phyloP scores from a whole-genome alignment of 2,888 invertebrate genomes.

The Lasioglossum marginatum region DNA sequence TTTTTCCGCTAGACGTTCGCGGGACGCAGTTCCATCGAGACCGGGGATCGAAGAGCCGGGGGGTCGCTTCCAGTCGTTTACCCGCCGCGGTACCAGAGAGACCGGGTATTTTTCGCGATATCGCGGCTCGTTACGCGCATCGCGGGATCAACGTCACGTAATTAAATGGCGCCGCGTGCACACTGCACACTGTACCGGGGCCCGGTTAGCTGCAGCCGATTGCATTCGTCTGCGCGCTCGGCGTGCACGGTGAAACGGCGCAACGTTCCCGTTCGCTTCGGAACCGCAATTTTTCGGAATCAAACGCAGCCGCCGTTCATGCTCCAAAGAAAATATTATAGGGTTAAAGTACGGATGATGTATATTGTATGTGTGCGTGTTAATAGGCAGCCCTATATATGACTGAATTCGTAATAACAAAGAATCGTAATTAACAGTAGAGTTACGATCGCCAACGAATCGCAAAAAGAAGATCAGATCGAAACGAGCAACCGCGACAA shows the following conservation, averaged over 20 bases:
- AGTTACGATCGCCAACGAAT: too few relatives aligned
- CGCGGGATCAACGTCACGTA: constrained; percentile 48
- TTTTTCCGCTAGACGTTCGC: neutral
- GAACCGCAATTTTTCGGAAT: neutral
- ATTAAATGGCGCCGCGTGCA: constrained; percentile 54
- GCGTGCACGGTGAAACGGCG: neutral
- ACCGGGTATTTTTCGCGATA: constrained; percentile 39
- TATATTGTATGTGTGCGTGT: too few relatives aligned
- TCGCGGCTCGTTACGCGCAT: constrained; percentile 49
- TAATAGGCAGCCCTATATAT: too few relatives aligned
- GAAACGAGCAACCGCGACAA: too few relatives aligned
- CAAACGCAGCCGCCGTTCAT: neutral
- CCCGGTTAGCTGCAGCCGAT: constrained; percentile 11
- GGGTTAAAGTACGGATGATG: too few relatives aligned
- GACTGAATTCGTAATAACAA: too few relatives aligned
- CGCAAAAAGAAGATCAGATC: too few relatives aligned
- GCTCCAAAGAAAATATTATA: too few relatives aligned
- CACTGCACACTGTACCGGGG: neutral
- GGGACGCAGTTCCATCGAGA: neutral
- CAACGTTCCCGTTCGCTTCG: neutral
- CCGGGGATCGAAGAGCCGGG: neutral
- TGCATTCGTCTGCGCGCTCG: constrained; percentile 32
- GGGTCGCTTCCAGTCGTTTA: neutral
- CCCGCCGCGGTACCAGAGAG: neutral
- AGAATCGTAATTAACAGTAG: too few relatives aligned